phyloP scores from a whole-genome alignment of 2,888 invertebrate species.

The Oasisia sp. region DNA sequence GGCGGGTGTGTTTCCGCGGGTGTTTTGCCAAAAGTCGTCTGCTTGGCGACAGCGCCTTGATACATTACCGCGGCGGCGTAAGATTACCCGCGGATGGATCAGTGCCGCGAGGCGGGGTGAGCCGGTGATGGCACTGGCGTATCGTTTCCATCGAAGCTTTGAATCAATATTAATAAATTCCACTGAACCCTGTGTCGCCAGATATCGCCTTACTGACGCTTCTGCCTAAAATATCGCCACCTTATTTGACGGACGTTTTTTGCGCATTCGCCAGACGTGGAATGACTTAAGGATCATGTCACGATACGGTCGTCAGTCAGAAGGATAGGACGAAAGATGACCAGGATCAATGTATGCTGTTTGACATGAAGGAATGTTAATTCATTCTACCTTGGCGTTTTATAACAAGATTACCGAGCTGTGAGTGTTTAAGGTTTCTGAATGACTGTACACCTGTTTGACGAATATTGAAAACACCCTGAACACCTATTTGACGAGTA shows the following conservation, averaged over 20 bases:
- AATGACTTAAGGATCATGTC: background rate
- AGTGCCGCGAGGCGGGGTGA: background rate
- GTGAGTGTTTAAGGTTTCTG: too few species aligned
- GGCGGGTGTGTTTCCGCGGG: background rate
- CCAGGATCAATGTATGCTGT: too few species aligned
- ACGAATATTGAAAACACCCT: too few species aligned
- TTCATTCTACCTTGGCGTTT: too few species aligned
- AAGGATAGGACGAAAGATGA: background rate
- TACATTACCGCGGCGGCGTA: background rate
- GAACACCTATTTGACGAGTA: too few species aligned
- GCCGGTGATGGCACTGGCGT: background rate
- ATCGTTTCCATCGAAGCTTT: constrained; percentile 3
- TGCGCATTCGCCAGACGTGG: background rate
- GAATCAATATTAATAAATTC: constrained; percentile 1
- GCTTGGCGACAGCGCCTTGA: background rate
- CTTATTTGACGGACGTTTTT: background rate
- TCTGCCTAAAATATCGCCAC: background rate
- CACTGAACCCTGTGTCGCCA: background rate
- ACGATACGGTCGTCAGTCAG: background rate
- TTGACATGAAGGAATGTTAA: too few species aligned
- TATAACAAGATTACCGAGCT: too few species aligned
- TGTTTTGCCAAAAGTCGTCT: constrained; percentile 4
- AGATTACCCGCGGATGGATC: background rate
- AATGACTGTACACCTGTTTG: too few species aligned
- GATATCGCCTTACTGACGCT: background rate